Conservation (phyloP, 2,888 invertebrate species). For the Apocheima hispidaria region DNA sequence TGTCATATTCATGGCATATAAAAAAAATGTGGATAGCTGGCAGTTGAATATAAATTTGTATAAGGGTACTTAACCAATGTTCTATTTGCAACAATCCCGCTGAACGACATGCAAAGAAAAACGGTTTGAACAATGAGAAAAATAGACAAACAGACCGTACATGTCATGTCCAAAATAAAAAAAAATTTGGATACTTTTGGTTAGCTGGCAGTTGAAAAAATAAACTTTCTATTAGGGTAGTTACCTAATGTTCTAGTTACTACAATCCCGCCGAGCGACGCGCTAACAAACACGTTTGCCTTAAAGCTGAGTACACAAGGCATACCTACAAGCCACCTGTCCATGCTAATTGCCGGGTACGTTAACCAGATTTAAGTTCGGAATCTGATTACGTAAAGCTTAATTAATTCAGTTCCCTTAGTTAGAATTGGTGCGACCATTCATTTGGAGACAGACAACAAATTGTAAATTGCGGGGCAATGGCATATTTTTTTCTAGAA, state of each 20-base stretch:
- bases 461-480: background rate
- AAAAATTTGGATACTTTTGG: background rate
- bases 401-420: slow-evolving; percentile 76
- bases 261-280: background rate
- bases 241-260: background rate
- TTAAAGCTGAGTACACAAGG: slow-evolving; percentile 39
- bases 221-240: background rate
- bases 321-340: slow-evolving; percentile 60
- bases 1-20: no score
- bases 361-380: slow-evolving; percentile 78
- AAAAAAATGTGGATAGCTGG: no score
- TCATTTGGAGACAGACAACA: background rate
- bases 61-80: no score
- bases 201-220: background rate
- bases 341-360: slow-evolving; percentile 71
- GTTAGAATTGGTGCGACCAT: slow-evolving; percentile 53
- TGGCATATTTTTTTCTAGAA: no score
- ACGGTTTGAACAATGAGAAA: no score
- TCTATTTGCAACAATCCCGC: no score
- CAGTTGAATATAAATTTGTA: no score
- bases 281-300: slow-evolving; percentile 30
- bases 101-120: no score
- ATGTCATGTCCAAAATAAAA: background rate
- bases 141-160: no score
- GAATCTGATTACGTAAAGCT: slow-evolving; percentile 76